Base-by-base conservation (phyloP, 2,113 vertebrate species). In the Nymphicus hollandicus region DNA sequence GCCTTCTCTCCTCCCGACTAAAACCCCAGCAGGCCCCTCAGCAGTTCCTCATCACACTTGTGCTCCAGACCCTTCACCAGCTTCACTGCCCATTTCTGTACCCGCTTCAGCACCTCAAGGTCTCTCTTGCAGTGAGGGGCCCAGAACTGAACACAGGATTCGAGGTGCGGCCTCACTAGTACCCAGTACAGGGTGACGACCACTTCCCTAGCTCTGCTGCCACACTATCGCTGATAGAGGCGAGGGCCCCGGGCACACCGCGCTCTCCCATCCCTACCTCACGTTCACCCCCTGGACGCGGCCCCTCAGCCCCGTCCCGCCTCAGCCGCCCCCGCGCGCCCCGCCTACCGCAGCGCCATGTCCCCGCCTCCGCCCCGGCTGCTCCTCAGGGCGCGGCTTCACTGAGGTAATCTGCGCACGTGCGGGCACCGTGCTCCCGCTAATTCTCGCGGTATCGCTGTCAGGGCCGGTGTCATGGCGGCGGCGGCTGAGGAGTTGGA, bases 401-500 rank as follows among this genome's bases (percentile, higher is more conserved):
- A 22, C 55, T 56, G 55, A 56, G 55, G 55, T 6, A 56, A 22
- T 4, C 22, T 9, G 86, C 69, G 13, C 69, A 3, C 19, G 7
- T 11, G 5, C 9, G 6, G 24, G 4, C 9, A 15, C 4, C 4
- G 14, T 2, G 4, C 6, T 8, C 27, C 17, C 16, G 43, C n/a
- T 18, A 5, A 17, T 43, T 87, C 82, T 94, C 86, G 50, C 74
- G 89, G 31, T 86, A 69, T 7, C 39, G 3, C 17, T 9, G 2
- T 2, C 7, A 19, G 55, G 11, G 22, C 6, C 60, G 97, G 96
- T 74, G 98, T 98, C 98, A 98, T 98, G 97, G 97, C 97, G 93
- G 92, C 96, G 1, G 98, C 98, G 4, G 98, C 98, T 70, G 99
- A 99, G 81, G 99, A 99, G 71, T 74, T 97, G 7, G 99, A 99